Base-by-base conservation (phyloP, 1,140 invertebrate species). In the Cherax quadricarinatus region DNA sequence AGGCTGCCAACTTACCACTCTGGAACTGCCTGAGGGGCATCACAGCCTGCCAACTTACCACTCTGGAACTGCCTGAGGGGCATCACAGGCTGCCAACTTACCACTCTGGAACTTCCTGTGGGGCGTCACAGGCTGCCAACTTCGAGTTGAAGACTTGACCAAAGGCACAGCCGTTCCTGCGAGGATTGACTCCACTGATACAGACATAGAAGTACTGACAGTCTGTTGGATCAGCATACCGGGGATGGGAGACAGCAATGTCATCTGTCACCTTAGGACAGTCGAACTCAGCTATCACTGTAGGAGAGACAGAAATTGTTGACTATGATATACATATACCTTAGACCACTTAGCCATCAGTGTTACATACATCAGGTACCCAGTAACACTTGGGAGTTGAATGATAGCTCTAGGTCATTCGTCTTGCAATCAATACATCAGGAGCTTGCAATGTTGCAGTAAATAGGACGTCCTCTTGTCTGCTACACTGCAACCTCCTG, bases 141-240 rank as follows among this genome's bases (percentile, higher is more conserved):
- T 97, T 96, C 92, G 97, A 97, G 94, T 98, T 98, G 96, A 98
- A 98, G 21, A 98, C 98, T 94, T 97, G 97, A 66, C 98, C 98
- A 53, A 97, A 96, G 94, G 97, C 96, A 95, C 98, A 98, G 51
- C 97, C 97, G 89, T 98, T 96, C 95, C 98, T 97, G 90, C 98
- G 96, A 4, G 98, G 98, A 89, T 97, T 98, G 24, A 97, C 96
- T 16, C 97, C 97, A 95, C 97, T 98, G 92, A 98, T 95, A 95
- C 98, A 98, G 10, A 98, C 97, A 94, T 98, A 98, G 96, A 98
- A 97, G 88, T 97, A 97, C 95, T 98, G 98, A 95, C 98, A 98
- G 94, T 98, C 97, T 14, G 96, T 96, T n/a, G 97, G 97, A 95
- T 98, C 97, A 1, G 97, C 96, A 95, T 97, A 98, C 94, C 98